Percentiles rank a stretch among this genome's conserved stretches.
phyloP scores from a whole-genome alignment of 2,888 invertebrate species.

The Odontomyia ornata region DNA sequence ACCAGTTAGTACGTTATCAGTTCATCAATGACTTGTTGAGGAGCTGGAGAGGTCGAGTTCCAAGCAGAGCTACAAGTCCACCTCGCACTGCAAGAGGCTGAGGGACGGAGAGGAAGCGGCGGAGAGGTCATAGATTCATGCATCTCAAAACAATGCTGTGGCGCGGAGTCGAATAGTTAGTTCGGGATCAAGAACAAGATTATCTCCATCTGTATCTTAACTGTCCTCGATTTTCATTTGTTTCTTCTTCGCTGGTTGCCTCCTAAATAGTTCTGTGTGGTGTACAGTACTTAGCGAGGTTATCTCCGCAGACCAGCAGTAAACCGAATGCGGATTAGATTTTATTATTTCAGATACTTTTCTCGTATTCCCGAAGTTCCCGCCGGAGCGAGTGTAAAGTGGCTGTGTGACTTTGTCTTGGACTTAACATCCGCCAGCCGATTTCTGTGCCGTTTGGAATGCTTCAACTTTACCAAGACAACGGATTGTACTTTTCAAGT shows the following conservation, averaged over 20 bases:
- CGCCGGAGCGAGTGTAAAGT: conserved; percentile 22
- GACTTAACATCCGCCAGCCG: conserved; percentile 37
- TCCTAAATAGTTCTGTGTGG: conserved; percentile 25
- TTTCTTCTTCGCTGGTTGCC: conserved; percentile 11
- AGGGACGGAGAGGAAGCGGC: not conserved
- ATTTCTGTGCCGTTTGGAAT: conserved; percentile 10
- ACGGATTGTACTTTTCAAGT: not conserved
- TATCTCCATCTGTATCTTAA: not conserved
- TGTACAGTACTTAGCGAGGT: conserved; percentile 28
- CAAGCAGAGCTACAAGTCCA: not conserved
- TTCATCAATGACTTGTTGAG: not conserved
- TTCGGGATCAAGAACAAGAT: not conserved
- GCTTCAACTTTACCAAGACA: not conserved
- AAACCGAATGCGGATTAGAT: conserved; percentile 34
- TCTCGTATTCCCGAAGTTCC: conserved; percentile 12
- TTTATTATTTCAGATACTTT: conserved; percentile 28
- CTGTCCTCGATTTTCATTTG: conserved; percentile 32
- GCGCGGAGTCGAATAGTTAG: not conserved
- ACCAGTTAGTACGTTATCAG: not conserved
- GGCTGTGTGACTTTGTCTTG: conserved; percentile 7
- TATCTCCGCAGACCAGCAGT: conserved; percentile 33
- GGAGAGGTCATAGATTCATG: not conserved
- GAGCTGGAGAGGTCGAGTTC: not conserved
- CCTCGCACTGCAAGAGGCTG: not conserved
- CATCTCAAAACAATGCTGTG: not conserved